A percentile compares a stretch with the other conserved stretches of the same genome.
phyloP scores from a whole-genome alignment of 2,797 vertebrate genomes.

The Tragopan temminckii region DNA sequence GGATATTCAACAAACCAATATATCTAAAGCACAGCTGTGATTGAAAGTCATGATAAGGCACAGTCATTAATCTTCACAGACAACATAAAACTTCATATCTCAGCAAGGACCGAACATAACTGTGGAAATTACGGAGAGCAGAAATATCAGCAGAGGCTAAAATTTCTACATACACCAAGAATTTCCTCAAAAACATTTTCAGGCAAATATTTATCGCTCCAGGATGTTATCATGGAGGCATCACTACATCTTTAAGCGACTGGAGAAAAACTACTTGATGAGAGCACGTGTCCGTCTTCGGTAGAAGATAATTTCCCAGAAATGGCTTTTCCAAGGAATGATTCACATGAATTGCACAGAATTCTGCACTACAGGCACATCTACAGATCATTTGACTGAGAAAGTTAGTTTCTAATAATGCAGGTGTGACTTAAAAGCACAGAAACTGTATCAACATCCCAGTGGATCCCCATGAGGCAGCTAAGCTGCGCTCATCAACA shows the following conservation, averaged over 20 bases:
- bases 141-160: neutral
- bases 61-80: neutral
- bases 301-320: neutral
- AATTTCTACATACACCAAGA: neutral
- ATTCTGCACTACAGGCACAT: neutral
- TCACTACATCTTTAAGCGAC: neutral
- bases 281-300: accelerated
- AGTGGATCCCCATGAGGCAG: neutral
- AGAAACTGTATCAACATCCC: neutral
- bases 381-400: neutral
- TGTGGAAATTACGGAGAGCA: neutral
- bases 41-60: neutral
- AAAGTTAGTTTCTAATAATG: neutral
- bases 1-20: neutral
- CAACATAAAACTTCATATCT: neutral
- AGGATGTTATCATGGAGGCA: neutral
- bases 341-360: neutral
- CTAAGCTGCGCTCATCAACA: neutral
- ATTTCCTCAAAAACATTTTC: neutral
- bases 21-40: neutral
- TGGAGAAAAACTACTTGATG: neutral
- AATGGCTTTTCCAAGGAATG: neutral
- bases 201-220: neutral
- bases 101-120: neutral
- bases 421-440: neutral